Base-by-base conservation (phyloP, 2,113 vertebrate species). In the Fulmarus glacialis region DNA sequence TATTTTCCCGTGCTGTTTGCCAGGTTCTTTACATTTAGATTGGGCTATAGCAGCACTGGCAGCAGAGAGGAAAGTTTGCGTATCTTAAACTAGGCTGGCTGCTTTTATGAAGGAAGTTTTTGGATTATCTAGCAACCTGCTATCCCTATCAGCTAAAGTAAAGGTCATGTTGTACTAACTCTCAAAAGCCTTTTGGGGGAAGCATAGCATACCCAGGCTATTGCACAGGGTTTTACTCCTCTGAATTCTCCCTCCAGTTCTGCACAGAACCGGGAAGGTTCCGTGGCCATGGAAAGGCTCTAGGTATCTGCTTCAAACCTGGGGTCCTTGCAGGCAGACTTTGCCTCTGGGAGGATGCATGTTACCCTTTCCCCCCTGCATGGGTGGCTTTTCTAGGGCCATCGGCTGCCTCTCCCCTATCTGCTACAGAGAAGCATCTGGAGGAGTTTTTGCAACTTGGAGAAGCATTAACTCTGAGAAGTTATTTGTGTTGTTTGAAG, bases 401-500 rank as follows among this genome's bases (percentile, higher is more conserved):
- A 24, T 88, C 55, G 58, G 30, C 53, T 80, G 62, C 45, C 48
- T 86, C 24, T 85, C 77, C 48, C 17, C 58, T 34, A 2, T 70
- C 9, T 72, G 40, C 36, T 73, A 19, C 43, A 59, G 70, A 52
- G 88, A 79, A 70, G 66, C 86, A 75, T 89, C 72, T 89, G 95
- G 68, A 93, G 75, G 71, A 85, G 27, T 47, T 96, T 81, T 63
- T 92, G 70, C 34, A 58, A 67, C 79, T 88, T 72, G 43, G 36
- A 78, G 81, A 60, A 67, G 89, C 58, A 82, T 73, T 82, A 72
- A 92, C 62, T 85, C 87, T 50, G 62, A 77, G 48, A 78, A 78
- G 62, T 85, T 93, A 77, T 92, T 92, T 78, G 78, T 88, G 85
- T 13, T 78, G 77, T 93, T 96, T 94, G 94, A 98, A 96, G 86